phyloP scores from a whole-genome alignment of 1,140 invertebrate species.

The Mercenaria mercenaria region DNA sequence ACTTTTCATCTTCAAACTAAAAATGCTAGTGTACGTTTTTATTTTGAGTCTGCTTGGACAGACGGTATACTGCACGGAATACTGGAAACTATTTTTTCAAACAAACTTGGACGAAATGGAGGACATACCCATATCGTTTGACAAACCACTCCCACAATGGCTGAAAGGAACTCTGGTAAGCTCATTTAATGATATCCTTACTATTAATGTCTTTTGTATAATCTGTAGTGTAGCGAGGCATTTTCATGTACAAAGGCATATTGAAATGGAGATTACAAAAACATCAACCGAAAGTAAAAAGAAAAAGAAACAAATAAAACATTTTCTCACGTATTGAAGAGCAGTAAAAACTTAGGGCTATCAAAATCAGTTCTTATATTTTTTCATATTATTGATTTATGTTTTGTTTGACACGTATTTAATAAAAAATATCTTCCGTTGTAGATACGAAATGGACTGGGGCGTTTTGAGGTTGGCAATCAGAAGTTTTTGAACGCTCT shows the following conservation, averaged over 20 bases:
- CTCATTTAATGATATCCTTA: neutral
- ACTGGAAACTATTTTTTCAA: constrained; percentile 53
- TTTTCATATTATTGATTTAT: too few relatives aligned
- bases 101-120: constrained; percentile 66
- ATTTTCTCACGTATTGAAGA: too few relatives aligned
- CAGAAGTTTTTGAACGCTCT: constrained; percentile 75
- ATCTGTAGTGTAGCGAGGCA: too few relatives aligned
- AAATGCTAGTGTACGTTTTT: neutral
- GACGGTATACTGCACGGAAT: neutral
- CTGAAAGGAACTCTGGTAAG: constrained; percentile 71
- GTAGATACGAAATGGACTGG: constrained; percentile 81
- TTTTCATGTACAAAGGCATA: too few relatives aligned
- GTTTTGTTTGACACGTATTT: too few relatives aligned
- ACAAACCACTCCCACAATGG: constrained; percentile 67
- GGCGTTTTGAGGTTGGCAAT: constrained; percentile 76
- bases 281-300: too few relatives aligned
- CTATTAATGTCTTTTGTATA: too few relatives aligned
- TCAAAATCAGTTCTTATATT: too few relatives aligned
- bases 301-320: too few relatives aligned
- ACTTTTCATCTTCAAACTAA: too few relatives aligned
- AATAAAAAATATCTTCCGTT: neutral
- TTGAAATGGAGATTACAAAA: too few relatives aligned
- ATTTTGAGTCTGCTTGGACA: neutral
- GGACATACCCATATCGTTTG: constrained; percentile 64
- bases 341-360: too few relatives aligned